Conservation (phyloP, 2,888 invertebrate species). For the Phyllotreta cruciferae region DNA sequence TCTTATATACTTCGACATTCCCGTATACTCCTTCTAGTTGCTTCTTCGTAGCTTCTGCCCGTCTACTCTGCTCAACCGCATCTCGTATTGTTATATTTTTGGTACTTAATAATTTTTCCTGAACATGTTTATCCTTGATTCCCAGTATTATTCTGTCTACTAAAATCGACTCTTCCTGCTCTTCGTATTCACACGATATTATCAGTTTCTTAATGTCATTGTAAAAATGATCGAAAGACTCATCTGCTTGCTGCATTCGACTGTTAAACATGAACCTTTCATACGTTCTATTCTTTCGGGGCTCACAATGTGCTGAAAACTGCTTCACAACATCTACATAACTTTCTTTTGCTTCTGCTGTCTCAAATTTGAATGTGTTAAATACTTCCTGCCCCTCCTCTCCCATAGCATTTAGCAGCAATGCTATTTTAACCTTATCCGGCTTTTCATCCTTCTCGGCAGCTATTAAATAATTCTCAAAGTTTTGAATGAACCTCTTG, state of each 20-base stretch:
- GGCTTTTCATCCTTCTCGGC: conserved; percentile 16
- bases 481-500: too few species aligned
- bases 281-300: conserved; percentile 19
- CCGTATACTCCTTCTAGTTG: conserved; percentile 11
- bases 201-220: conserved; percentile 23
- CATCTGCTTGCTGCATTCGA: conserved; percentile 4
- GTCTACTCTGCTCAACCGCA: conserved; percentile 13
- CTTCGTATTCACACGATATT: conserved; percentile 21
- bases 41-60: conserved; percentile 23
- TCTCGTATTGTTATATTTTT: conserved; percentile 12
- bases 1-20: background rate
- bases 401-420: conserved; percentile 20
- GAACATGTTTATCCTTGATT: conserved; percentile 7
- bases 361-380: conserved; percentile 22
- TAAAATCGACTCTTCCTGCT: conserved; percentile 20
- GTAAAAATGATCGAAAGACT: conserved; percentile 21
- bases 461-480: too few species aligned
- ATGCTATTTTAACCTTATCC: conserved; percentile 18
- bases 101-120: background rate
- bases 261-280: conserved; percentile 24
- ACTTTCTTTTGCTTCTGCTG: background rate
- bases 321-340: conserved; percentile 16
- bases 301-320: conserved; percentile 18
- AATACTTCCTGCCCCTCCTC: conserved; percentile 14
- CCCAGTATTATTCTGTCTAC: conserved; percentile 25